Conservation (phyloP, 2,797 vertebrate genomes). For the Sebastes minor region DNA sequence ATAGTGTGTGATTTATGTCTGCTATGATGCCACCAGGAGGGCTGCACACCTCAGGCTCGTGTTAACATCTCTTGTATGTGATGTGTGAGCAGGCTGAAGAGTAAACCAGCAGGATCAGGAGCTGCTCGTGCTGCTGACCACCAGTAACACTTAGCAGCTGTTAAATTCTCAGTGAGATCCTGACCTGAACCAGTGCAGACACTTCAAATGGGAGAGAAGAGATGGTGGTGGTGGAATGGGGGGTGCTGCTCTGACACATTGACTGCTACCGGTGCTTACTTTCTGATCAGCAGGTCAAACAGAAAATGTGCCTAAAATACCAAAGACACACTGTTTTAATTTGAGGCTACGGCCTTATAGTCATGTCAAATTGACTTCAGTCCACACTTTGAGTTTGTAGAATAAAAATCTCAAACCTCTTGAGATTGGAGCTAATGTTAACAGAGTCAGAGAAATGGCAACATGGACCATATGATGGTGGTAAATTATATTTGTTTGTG, state of each 20-base stretch:
- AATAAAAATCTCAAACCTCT: slow-evolving; percentile 22
- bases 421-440: slow-evolving; percentile 16
- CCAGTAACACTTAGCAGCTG: slow-evolving; percentile 69
- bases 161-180: slow-evolving; percentile 47
- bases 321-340: slow-evolving; percentile 56
- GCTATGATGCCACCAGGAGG: slow-evolving; percentile 7
- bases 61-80: slow-evolving; percentile 30
- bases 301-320: slow-evolving; percentile 52
- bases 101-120: slow-evolving; percentile 41
- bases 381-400: slow-evolving; percentile 30
- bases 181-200: slow-evolving; percentile 58
- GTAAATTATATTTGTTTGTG: neutral
- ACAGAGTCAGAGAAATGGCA: slow-evolving; percentile 6
- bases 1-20: neutral
- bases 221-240: neutral
- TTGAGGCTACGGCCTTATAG: slow-evolving; percentile 33
- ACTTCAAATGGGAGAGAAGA: slow-evolving; percentile 34
- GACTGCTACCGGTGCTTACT: slow-evolving; percentile 64
- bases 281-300: slow-evolving; percentile 65
- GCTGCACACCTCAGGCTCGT: slow-evolving; percentile 19
- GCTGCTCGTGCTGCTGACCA: slow-evolving; percentile 45
- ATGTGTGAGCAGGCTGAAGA: slow-evolving; percentile 1
- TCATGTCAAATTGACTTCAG: slow-evolving; percentile 51
- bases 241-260: slow-evolving; percentile 17
- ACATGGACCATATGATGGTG: neutral